Conservation (phyloP, 2,888 invertebrate species). For the Eristalinus sepulchralis region DNA sequence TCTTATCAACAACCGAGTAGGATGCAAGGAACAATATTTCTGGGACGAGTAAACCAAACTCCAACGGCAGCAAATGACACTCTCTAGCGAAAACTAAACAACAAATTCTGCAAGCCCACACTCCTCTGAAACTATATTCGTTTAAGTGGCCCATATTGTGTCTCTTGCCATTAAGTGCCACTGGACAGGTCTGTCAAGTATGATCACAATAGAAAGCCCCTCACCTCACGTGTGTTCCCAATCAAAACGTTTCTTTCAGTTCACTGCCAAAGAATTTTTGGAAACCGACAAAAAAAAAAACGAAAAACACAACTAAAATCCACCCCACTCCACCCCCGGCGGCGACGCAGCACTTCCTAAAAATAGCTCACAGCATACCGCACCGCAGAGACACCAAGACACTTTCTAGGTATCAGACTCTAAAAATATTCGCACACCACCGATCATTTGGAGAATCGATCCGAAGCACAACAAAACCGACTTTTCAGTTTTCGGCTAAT, state of each 20-base stretch:
- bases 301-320: neutral
- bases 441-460: neutral
- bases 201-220: neutral
- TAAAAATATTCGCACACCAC: slow-evolving; percentile 20
- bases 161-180: too few relatives aligned
- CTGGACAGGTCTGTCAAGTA: neutral
- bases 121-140: too few relatives aligned
- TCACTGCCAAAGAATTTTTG: slow-evolving; percentile 7
- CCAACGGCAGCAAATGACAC: too few relatives aligned
- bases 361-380: slow-evolving; percentile 32
- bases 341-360: neutral
- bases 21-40: too few relatives aligned
- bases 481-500: neutral
- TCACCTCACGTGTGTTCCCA: neutral
- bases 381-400: slow-evolving; percentile 2
- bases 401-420: slow-evolving; percentile 11
- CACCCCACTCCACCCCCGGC: neutral
- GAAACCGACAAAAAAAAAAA: too few relatives aligned
- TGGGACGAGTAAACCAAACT: too few relatives aligned
- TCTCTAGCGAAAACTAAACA: too few relatives aligned
- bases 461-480: neutral
- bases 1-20: too few relatives aligned
- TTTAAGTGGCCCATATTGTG: too few relatives aligned
- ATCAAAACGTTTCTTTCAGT: neutral
- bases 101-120: too few relatives aligned